phyloP scores from a whole-genome alignment of 2,888 invertebrate species.

The Chaetoderma sp. region DNA sequence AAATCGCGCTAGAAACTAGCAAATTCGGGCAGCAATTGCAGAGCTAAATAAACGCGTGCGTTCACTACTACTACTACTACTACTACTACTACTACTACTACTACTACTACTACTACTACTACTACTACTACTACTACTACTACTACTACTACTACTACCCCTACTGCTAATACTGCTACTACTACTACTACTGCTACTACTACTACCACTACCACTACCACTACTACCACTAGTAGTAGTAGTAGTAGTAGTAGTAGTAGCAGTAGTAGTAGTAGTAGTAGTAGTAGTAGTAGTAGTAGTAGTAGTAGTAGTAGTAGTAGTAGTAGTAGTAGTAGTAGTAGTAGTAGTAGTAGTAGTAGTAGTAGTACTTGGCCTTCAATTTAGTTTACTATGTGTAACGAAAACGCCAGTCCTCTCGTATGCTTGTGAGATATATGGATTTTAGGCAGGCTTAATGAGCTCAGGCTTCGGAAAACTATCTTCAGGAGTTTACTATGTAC shows the following conservation, averaged over 20 bases:
- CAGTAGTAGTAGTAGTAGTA: constrained; percentile 9
- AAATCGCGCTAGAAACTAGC: no score
- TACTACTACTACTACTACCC: no score
- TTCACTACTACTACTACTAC: constrained; percentile 15
- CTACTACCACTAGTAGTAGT: constrained; percentile 2
- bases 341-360: constrained; percentile 3
- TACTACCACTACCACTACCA: background rate
- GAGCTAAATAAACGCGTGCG: no score
- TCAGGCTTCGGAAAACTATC: no score
- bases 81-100: constrained; percentile 16
- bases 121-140: constrained; percentile 20
- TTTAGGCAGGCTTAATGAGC: no score
- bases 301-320: constrained; percentile 22
- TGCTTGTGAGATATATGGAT: no score
- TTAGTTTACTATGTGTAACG: no score
- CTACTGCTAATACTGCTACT: no score
- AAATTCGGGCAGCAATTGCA: no score
- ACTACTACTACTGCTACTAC: background rate
- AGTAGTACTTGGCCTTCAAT: background rate
- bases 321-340: background rate
- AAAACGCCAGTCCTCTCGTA: no score
- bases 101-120: constrained; percentile 8
- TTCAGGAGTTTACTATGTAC: no score
- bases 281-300: constrained; percentile 21
- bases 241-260: constrained; percentile 5